phyloP scores from a whole-genome alignment of 2,888 invertebrate species.

The Melinaea menophilus region DNA sequence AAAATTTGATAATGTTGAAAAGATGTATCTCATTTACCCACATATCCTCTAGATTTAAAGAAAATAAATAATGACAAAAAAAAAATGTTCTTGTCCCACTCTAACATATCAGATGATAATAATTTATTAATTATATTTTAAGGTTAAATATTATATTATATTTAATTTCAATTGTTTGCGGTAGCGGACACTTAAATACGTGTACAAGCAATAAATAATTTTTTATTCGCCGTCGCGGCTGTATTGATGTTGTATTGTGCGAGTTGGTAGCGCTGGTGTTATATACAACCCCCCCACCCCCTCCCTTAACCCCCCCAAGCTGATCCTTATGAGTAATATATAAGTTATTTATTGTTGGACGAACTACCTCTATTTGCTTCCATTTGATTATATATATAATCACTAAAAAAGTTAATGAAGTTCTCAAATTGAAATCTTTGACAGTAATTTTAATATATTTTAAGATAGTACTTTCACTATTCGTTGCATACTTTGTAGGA shows the following conservation, averaged over 20 bases:
- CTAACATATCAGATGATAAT: conserved; percentile 64
- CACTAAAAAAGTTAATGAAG: not conserved
- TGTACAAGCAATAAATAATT: conserved; percentile 76
- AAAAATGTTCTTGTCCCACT: not conserved
- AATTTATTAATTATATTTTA: conserved; percentile 47
- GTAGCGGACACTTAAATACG: conserved; percentile 65
- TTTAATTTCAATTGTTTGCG: conserved; percentile 68
- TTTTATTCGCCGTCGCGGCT: conserved; percentile 68
- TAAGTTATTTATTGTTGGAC: not conserved
- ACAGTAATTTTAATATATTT: not conserved
- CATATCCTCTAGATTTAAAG: conserved; percentile 39
- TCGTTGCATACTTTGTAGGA: not conserved
- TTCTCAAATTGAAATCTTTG: not conserved
- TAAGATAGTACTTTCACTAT: not conserved
- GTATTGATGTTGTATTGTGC: conserved; percentile 70
- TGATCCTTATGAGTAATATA: not conserved
- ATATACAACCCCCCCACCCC: too few species aligned
- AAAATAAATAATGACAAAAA: too few species aligned
- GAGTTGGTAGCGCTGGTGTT: conserved; percentile 62
- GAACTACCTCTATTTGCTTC: conserved; percentile 24
- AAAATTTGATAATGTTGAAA: conserved; percentile 60
- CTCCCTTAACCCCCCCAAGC: too few species aligned
- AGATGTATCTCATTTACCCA: conserved; percentile 62
- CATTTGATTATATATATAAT: conserved; percentile 12
- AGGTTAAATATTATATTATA: conserved; percentile 30